Evolutionary conservation across 2,888 invertebrate species (phyloP).

Genomic region (Nymphalis c-album): DNA sequence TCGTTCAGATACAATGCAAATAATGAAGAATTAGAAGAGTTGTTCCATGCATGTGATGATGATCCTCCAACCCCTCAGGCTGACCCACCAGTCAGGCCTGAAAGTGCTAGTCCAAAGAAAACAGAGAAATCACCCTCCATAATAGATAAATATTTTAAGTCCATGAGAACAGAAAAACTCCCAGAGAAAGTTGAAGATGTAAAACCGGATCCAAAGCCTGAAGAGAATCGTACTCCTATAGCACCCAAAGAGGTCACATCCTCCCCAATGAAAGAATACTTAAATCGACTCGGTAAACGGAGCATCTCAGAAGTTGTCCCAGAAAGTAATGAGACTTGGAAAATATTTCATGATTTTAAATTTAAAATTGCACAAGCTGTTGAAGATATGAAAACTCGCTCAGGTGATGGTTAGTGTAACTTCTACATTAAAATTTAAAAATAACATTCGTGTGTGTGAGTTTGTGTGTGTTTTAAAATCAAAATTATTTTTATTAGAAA

Average conservation of each 20-base stretch:
- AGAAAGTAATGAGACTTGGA: constrained; percentile 85
- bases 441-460: constrained; percentile 14
- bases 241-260: constrained; percentile 65
- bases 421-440: not conserved
- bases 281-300: constrained; percentile 82
- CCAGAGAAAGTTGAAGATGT: constrained; percentile 60
- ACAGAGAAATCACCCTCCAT: constrained; percentile 72
- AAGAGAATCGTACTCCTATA: constrained; percentile 50
- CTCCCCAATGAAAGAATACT: constrained; percentile 81
- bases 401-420: constrained; percentile 75
- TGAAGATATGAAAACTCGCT: constrained; percentile 87
- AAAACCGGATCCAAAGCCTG: constrained; percentile 56
- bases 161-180: constrained; percentile 61
- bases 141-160: constrained; percentile 78
- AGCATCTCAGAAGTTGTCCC: constrained; percentile 81
- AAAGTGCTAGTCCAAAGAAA: constrained; percentile 72
- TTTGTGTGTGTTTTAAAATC: constrained; percentile 23
- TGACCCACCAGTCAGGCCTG: constrained; percentile 65
- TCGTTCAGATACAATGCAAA: constrained; percentile 89
- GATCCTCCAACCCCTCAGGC: constrained; percentile 75
- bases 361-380: constrained; percentile 89
- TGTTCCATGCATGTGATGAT: constrained; percentile 84
- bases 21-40: constrained; percentile 87
- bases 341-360: constrained; percentile 86
- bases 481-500: constrained; percentile 48